phyloP scores from a whole-genome alignment of 23 tunicate genomes.

The Oikopleura dioica region DNA sequence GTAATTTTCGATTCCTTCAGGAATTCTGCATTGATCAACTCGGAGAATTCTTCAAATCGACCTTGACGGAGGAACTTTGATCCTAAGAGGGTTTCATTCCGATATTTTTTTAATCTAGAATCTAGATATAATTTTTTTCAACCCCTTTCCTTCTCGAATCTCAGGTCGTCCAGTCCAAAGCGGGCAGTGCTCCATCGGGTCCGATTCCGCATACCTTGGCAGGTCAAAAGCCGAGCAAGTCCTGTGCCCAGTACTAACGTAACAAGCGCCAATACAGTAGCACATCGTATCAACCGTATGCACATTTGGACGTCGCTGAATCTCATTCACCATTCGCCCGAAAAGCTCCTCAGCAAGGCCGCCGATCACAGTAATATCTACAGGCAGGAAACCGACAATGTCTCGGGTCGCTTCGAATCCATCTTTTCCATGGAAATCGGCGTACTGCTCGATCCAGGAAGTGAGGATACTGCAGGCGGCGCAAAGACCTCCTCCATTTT shows the following conservation, averaged over 20 bases:
- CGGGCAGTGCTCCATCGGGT: background rate
- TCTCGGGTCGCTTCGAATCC: background rate
- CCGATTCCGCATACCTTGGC: background rate
- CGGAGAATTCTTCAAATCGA: too few relatives aligned
- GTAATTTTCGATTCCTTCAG: too few relatives aligned
- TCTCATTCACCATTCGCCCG: background rate
- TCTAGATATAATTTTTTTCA: too few relatives aligned
- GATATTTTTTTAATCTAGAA: too few relatives aligned
- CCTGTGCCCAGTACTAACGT: background rate
- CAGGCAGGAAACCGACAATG: background rate
- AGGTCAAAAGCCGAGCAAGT: background rate
- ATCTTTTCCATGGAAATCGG: background rate
- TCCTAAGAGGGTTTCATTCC: too few relatives aligned
- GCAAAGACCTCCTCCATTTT: background rate
- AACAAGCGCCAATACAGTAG: background rate
- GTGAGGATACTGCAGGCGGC: background rate
- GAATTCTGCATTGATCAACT: too few relatives aligned
- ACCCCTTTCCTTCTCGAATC: too few relatives aligned
- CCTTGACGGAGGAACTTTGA: too few relatives aligned
- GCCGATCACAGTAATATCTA: background rate
- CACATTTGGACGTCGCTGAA: background rate
- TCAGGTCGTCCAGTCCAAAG: too few relatives aligned
- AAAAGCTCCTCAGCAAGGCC: background rate
- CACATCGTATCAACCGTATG: slow-evolving; percentile 1
- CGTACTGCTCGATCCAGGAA: background rate